These are phyloP conservation scores for Julus scanicus DNA, from an alignment of 2,888 invertebrate species.

Conservation along the genomic window DNA sequence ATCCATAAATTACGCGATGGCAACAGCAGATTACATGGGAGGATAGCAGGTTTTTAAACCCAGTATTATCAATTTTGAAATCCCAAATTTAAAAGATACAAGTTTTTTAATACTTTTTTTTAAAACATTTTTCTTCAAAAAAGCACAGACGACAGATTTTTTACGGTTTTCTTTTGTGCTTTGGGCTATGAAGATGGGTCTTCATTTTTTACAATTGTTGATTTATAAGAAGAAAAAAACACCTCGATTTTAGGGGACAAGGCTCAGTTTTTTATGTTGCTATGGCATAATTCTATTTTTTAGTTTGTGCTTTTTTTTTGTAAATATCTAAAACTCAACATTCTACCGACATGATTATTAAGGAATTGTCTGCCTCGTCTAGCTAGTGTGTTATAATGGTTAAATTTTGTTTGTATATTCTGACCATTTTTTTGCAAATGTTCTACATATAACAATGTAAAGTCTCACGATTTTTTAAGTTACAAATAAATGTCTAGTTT, in stretches of 20 bases:
- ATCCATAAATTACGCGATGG: constrained; percentile 29
- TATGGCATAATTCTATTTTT: neutral
- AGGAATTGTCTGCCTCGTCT: too few species aligned
- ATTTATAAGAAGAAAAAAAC: neutral
- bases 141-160: neutral
- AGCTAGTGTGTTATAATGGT: too few species aligned
- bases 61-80: constrained; percentile 6
- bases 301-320: neutral
- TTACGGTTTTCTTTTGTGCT: neutral
- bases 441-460: too few species aligned
- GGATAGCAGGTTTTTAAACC: constrained; percentile 36
- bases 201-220: neutral
- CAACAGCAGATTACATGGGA: neutral
- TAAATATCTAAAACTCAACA: neutral
- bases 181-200: neutral
- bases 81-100: neutral
- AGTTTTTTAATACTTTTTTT: neutral
- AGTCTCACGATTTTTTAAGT: too few species aligned
- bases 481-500: too few species aligned
- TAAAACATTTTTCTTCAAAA: neutral
- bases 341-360: too few species aligned
- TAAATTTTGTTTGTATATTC: too few species aligned
- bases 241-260: neutral
- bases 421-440: too few species aligned
- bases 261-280: neutral